Evolutionary conservation across 2,888 invertebrate genomes (phyloP), one percentile per base, ranked within the genome.

Genomic region (Iselma pallidipennis): DNA sequence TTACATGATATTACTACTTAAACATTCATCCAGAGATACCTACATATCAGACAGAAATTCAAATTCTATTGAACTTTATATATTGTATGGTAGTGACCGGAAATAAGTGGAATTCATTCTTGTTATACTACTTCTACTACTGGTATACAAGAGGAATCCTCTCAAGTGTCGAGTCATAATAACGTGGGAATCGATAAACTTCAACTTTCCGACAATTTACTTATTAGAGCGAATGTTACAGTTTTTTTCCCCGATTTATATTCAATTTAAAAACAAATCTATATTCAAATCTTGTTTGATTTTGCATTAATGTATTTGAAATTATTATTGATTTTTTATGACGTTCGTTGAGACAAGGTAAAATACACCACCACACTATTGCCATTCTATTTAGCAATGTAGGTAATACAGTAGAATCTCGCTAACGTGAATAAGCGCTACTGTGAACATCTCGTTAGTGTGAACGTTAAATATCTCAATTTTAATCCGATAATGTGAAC

Each of bases 41-140:
- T 60, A 55, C 16, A 16, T 7, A 16, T 2, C 16, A 9, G 16
- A n/a, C n/a, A n/a, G n/a, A n/a, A n/a, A n/a, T n/a, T n/a, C n/a
- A n/a, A n/a, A n/a, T n/a, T n/a, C n/a, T n/a, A n/a, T 55, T 57
- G 10, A 49, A 49, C 33, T 52, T 49, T 49, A 29, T n/a, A n/a
- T n/a, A n/a, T n/a, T n/a, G n/a, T n/a, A 25, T 48, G 48, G 37
- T 26, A 7, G 49, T 54, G 55, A 57, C 57, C 50, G 63, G 57
- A 59, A 59, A 59, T 54, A 56, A 57, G 53, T 25, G 42, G 55
- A 55, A 55, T 64, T 60, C 51, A 64, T 48, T 59, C 57, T 55
- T 57, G 63, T 37, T 16, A n/a, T n/a, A 37, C 16, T 16, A 37
- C 16, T 37, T 37, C n/a, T n/a, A n/a, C n/a, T n/a, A n/a, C n/a